phyloP scores from a whole-genome alignment of 1,140 invertebrate genomes.

The Cyrtorhinus lividipennis region DNA sequence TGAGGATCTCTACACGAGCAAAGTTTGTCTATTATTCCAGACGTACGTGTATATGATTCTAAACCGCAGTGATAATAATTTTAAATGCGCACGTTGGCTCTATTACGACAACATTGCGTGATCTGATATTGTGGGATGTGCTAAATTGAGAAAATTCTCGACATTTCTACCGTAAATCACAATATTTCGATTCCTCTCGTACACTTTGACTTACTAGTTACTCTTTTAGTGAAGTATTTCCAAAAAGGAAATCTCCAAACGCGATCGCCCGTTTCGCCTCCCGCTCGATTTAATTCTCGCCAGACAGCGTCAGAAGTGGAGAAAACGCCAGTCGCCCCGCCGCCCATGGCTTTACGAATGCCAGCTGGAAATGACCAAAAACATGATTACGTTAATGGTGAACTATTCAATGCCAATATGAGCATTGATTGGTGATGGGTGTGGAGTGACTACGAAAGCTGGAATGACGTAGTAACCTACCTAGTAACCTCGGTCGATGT shows the following conservation, averaged over 20 bases:
- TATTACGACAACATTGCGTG: too few species aligned
- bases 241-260: constrained; percentile 43
- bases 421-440: constrained; percentile 37
- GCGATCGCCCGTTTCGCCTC: constrained; percentile 36
- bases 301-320: constrained; percentile 36
- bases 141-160: too few species aligned
- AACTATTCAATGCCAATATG: constrained; percentile 39
- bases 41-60: too few species aligned
- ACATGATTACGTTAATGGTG: too few species aligned
- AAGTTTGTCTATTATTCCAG: too few species aligned
- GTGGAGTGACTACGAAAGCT: constrained; percentile 44
- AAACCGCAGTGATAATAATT: too few species aligned
- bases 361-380: constrained; percentile 46
- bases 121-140: too few species aligned
- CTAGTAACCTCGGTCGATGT: constrained; percentile 34
- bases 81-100: too few species aligned
- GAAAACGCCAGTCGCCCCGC: constrained; percentile 39
- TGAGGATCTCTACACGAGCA: too few species aligned
- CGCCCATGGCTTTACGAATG: constrained; percentile 39
- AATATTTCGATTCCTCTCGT: too few species aligned
- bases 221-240: constrained; percentile 30
- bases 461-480: constrained; percentile 49
- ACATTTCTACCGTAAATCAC: too few species aligned
- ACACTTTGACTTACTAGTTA: constrained; percentile 13
- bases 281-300: constrained; percentile 29